Evolutionary conservation across 2,113 vertebrate genomes (phyloP).

Genomic region (Syngnathoides biaculeatus): DNA sequence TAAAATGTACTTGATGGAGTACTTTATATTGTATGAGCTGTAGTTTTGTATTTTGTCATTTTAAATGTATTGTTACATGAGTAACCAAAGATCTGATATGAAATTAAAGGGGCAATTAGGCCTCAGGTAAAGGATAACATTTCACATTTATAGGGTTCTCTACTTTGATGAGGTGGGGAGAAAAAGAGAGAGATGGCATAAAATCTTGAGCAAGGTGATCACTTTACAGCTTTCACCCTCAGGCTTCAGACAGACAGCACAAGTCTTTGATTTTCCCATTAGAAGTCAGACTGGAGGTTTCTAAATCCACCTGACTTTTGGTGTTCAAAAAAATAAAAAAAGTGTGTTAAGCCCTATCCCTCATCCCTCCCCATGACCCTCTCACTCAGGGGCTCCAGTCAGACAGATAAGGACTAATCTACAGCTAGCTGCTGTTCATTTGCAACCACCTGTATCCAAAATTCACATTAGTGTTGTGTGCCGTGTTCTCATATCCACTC

Average conservation of each 20-base stretch:
- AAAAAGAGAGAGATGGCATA: slow-evolving; percentile 30
- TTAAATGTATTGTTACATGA: too few species aligned
- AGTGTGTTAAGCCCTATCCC: slow-evolving; percentile 3
- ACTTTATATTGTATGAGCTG: too few species aligned
- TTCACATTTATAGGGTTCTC: slow-evolving; percentile 20
- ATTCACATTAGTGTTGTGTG: slow-evolving; percentile 36
- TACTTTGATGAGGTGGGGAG: slow-evolving; percentile 33
- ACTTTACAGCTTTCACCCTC: slow-evolving; percentile 30
- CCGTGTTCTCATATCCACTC: slow-evolving; percentile 4
- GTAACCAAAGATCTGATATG: slow-evolving; percentile 35
- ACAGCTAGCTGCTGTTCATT: slow-evolving; percentile 45
- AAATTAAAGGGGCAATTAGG: slow-evolving; percentile 57
- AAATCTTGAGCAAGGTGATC: slow-evolving; percentile 21
- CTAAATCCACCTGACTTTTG: slow-evolving; percentile 47
- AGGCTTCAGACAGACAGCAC: slow-evolving; percentile 31
- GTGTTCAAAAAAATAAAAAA: slow-evolving; percentile 43
- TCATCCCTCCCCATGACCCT: neutral
- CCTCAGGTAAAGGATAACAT: slow-evolving; percentile 37
- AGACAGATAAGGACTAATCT: slow-evolving; percentile 48
- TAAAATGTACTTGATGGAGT: too few species aligned
- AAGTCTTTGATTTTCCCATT: slow-evolving; percentile 57
- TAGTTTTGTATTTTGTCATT: too few species aligned
- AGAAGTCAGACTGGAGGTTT: slow-evolving; percentile 30
- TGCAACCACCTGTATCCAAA: slow-evolving; percentile 33
- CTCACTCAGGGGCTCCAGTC: slow-evolving; percentile 23